Evolutionary conservation across 2,888 invertebrate genomes (phyloP).

Genomic region (Kuschelorhynchus macadamiae): DNA sequence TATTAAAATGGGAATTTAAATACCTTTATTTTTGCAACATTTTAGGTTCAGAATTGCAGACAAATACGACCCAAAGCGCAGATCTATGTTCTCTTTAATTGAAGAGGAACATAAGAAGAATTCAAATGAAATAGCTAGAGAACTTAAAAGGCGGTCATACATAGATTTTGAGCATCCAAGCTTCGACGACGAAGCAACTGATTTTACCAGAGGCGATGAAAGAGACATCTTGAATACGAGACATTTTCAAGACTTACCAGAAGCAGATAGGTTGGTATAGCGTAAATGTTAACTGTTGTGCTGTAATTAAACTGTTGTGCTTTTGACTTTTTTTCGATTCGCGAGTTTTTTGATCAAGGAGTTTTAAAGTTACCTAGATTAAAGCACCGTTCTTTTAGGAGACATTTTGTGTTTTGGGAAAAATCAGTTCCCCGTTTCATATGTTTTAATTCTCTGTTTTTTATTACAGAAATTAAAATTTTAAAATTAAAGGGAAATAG

Average conservation of each 20-base stretch:
- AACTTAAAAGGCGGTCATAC: constrained; percentile 69
- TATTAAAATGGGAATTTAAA: constrained; percentile 4
- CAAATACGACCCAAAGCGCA: constrained; percentile 65
- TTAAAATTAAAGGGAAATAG: too few relatives aligned
- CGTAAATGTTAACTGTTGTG: not conserved
- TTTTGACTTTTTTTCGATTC: too few relatives aligned
- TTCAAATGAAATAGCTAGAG: constrained; percentile 69
- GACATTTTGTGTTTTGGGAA: too few relatives aligned
- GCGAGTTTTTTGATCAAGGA: too few relatives aligned
- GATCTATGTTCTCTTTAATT: constrained; percentile 68
- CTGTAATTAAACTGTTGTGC: too few relatives aligned
- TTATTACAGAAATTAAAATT: too few relatives aligned
- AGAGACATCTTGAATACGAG: constrained; percentile 67
- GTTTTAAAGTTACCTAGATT: too few relatives aligned
- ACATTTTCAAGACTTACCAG: constrained; percentile 66
- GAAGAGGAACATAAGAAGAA: constrained; percentile 69
- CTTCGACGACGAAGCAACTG: constrained; percentile 60
- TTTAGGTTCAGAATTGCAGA: constrained; percentile 58
- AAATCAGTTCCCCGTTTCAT: too few relatives aligned
- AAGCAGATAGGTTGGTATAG: constrained; percentile 53
- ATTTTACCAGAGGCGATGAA: constrained; percentile 31
- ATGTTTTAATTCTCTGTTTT: too few relatives aligned
- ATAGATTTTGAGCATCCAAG: constrained; percentile 59
- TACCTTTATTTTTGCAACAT: not conserved
- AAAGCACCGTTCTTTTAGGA: too few relatives aligned